Base-by-base conservation (phyloP, 2,113 vertebrate genomes). In the Crocuta crocuta region DNA sequence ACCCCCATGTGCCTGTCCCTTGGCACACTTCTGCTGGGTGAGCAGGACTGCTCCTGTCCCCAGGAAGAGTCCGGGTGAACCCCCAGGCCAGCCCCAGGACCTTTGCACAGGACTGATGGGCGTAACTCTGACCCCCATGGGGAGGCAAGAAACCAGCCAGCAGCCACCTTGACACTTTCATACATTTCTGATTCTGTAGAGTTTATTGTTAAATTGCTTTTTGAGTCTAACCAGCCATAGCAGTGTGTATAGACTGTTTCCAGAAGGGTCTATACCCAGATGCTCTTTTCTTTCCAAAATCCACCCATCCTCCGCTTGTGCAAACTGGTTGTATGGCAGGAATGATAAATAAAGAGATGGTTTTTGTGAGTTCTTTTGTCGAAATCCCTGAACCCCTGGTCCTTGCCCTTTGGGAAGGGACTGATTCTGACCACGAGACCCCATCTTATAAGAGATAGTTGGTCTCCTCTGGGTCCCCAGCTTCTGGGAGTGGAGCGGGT, bases 71-170 rank as follows among this genome's bases (percentile, higher is more conserved):
- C 65, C 89, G 78, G 94, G 98, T 98, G 97, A 92, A 92, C 45
- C 50, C 50, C 76, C 85, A 68, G 97, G 98, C 98, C 98, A 91
- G 97, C 98, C 97, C 98, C 96, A 93, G 96, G 98, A 98, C 98
- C 98, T 98, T 98, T 98, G 98, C 98, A 98, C 98, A 98, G 95
- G 98, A 98, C 85, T 78, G 97, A 97, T 71, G 71, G 97, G 98
- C 85, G 5, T 94, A 89, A 97, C 98, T 96, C 8, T 98, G 95
- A 98, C 95, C 98, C 95, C 97, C 92, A 91, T 94, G 96, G 98
- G 98, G 98, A 98, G 97, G 97, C 90, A 45, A 94, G 97, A 98
- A 96, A 80, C 89, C 96, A 92, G 55, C 94, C 96, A 71, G 97
- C 58, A 76, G 95, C 97, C 65, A 15, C 94, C 98, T 97, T 87